Base-by-base conservation (phyloP, 2,113 vertebrate genomes). In the Scophthalmus maximus region DNA sequence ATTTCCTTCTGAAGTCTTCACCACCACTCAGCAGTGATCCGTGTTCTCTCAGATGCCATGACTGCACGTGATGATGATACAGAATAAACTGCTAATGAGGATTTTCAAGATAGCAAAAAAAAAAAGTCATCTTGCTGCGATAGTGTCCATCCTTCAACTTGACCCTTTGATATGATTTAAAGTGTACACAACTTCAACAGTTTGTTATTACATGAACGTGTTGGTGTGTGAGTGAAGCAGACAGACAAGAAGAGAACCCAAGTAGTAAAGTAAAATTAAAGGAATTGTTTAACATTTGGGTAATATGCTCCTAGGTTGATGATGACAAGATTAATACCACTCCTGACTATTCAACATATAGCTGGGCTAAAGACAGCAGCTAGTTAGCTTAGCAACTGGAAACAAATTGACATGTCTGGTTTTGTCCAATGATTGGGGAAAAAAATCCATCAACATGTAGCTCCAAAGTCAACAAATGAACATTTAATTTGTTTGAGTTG, bases 111-210 rank as follows among this genome's bases (percentile, higher is more conserved):
- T 23, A 38, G 66, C 23, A 67, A 36, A 30, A 66, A 42, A 29
- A 4, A 63, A 76, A 62, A n/a, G n/a, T n/a, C 46, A 49, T 4
- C 25, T 72, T 42, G 72, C 23, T 40, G n/a, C 40, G 47, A 22
- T 23, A 23, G 58, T 51, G 50, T 74, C 34, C 26, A 20, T 47
- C n/a, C 8, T 23, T 18, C 26, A 7, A 46, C 23, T 63, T 18
- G 44, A 71, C 76, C 61, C 1, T 10, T 44, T 60, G 66, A 85
- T 81, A 71, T 71, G 70, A 73, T 61, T 56, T 58, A 38, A 68
- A 66, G 42, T 68, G 59, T 62, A 30, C 42, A 65, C 23, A 36
- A 36, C 30, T 26, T 57, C 34, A 50, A 66, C 4, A 64, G 23
- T 42, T 58, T 12, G 36, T 38, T 26, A 47, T 70, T 34, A n/a